Evolutionary conservation across 2,113 vertebrate species (phyloP).

Genomic region (Leucopsar rothschildi): DNA sequence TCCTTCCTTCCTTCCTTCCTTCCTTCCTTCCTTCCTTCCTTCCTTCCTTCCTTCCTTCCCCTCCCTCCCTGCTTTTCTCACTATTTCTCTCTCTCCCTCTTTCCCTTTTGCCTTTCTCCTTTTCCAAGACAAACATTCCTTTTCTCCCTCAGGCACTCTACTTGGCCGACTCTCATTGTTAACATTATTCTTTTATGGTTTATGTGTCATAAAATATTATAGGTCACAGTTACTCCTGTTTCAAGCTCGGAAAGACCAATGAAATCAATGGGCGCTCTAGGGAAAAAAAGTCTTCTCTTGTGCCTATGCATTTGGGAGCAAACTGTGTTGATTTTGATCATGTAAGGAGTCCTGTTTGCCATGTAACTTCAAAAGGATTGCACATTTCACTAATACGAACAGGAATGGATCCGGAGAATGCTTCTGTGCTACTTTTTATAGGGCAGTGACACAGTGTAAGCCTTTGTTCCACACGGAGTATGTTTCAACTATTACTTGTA

Average conservation of each 20-base stretch:
- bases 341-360: neutral
- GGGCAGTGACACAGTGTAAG: neutral
- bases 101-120: neutral
- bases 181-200: conserved; percentile 37
- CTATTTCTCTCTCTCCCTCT: neutral
- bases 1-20: too few relatives aligned
- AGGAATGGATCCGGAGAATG: neutral
- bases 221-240: conserved; percentile 14
- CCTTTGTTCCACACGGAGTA: neutral
- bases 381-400: neutral
- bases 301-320: neutral
- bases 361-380: neutral
- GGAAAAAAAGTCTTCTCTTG: neutral
- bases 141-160: neutral
- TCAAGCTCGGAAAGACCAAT: neutral
- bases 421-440: neutral
- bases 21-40: neutral
- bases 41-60: too few relatives aligned
- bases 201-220: conserved; percentile 33
- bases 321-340: conserved; percentile 6
- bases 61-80: neutral
- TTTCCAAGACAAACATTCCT: conserved; percentile 32
- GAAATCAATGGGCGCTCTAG: neutral
- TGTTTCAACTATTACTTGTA: neutral
- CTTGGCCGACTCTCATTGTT: conserved; percentile 18